phyloP scores from a whole-genome alignment of 92 coral and sea anemone genomes.

The Epizoanthus scotinus region DNA sequence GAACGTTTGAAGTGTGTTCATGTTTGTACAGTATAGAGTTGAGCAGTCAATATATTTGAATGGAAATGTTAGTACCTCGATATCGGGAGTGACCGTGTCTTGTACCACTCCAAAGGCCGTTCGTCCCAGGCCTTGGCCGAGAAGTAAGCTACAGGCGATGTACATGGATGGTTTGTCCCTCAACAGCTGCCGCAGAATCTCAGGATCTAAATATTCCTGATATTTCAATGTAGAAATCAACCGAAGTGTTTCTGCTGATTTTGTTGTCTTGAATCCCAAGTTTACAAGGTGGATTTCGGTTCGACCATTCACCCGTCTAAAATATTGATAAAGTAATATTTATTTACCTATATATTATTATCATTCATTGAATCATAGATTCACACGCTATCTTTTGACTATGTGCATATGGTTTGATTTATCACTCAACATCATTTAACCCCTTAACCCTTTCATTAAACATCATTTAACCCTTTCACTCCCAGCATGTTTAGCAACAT shows the following conservation, averaged over 20 bases:
- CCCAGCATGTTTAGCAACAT: too few relatives aligned
- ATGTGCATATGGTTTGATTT: too few relatives aligned
- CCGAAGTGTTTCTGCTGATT: slow-evolving; percentile 51
- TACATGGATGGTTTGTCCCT: slow-evolving; percentile 59
- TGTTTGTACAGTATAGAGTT: too few relatives aligned
- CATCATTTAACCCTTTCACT: too few relatives aligned
- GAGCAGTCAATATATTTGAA: not conserved
- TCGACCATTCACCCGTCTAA: slow-evolving; percentile 64
- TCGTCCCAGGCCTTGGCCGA: slow-evolving; percentile 49
- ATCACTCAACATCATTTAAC: too few relatives aligned
- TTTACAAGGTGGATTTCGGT: slow-evolving; percentile 66
- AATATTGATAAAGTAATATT: not conserved
- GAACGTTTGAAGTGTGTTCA: too few relatives aligned
- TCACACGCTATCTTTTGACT: too few relatives aligned
- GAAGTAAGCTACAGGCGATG: slow-evolving; percentile 63
- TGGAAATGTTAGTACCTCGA: slow-evolving; percentile 26
- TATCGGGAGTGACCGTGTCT: slow-evolving; percentile 83
- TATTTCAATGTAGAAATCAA: slow-evolving; percentile 32
- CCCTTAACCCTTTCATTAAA: too few relatives aligned
- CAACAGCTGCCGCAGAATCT: slow-evolving; percentile 46
- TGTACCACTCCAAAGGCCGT: slow-evolving; percentile 64
- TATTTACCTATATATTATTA: too few relatives aligned
- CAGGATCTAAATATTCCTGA: slow-evolving; percentile 56
- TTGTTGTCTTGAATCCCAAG: slow-evolving; percentile 39
- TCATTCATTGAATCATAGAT: too few relatives aligned